Conservation (phyloP, 2,113 vertebrate genomes). For the Dissostichus mawsoni region DNA sequence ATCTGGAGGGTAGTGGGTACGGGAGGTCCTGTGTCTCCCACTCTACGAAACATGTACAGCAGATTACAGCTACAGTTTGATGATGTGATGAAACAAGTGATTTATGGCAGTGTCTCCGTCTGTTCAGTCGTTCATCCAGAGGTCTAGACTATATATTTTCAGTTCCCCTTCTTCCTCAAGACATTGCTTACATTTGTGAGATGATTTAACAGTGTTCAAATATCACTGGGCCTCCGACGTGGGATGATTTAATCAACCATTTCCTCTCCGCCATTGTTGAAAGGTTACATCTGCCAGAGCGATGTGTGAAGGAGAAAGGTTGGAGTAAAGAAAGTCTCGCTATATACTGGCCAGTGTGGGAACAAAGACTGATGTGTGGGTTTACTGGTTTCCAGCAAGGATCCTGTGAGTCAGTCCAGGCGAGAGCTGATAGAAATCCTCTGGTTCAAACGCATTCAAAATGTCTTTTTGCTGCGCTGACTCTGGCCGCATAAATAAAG, state of each 20-base stretch:
- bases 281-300: conserved; percentile 59
- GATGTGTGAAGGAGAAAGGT: conserved; percentile 58
- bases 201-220: conserved; percentile 60
- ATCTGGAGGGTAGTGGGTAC: conserved; percentile 64
- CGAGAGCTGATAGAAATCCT: conserved; percentile 65
- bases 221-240: conserved; percentile 45
- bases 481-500: conserved; percentile 85
- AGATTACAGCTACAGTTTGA: conserved; percentile 82
- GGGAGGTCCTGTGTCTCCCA: conserved; percentile 58
- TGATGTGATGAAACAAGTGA: conserved; percentile 75
- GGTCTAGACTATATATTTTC: conserved; percentile 55
- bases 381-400: conserved; percentile 76
- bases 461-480: conserved; percentile 58
- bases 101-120: conserved; percentile 73
- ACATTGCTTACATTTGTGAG: conserved; percentile 54
- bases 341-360: conserved; percentile 75
- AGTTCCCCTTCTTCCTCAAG: conserved; percentile 51
- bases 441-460: conserved; percentile 59
- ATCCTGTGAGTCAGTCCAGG: conserved; percentile 66
- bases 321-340: conserved; percentile 58
- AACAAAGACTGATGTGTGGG: conserved; percentile 66
- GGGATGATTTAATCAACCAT: conserved; percentile 40
- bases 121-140: conserved; percentile 64
- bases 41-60: conserved; percentile 83
- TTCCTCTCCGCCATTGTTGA: conserved; percentile 41